Conservation (phyloP, 2,888 invertebrate genomes). For the Podabrus alpinus region DNA sequence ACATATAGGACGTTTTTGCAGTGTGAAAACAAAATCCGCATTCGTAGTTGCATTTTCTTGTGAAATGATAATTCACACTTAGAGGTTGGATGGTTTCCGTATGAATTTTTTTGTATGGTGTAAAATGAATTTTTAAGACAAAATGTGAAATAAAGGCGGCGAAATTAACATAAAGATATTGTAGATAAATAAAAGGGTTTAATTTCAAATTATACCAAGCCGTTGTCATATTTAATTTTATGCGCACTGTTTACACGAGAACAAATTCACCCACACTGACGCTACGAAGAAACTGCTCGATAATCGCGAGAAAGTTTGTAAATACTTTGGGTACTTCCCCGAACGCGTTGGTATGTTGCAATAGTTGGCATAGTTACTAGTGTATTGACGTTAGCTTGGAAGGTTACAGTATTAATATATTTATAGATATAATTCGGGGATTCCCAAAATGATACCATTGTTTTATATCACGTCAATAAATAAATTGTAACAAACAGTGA, state of each 20-base stretch:
- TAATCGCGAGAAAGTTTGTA: not conserved
- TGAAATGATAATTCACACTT: slow-evolving; percentile 61
- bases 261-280: not conserved
- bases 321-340: not conserved
- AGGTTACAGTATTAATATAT: too few species aligned
- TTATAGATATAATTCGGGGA: not conserved
- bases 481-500: not conserved
- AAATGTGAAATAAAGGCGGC: not conserved
- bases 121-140: not conserved
- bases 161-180: not conserved
- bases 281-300: not conserved
- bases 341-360: not conserved
- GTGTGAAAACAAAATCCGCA: slow-evolving; percentile 63
- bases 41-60: slow-evolving; percentile 58
- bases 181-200: too few species aligned
- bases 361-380: not conserved
- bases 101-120: not conserved
- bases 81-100: slow-evolving; percentile 37
- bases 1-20: slow-evolving; percentile 57
- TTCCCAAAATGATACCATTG: not conserved
- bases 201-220: not conserved
- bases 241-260: not conserved
- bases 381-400: too few species aligned
- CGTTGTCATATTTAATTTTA: not conserved
- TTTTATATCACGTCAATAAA: not conserved